Base-by-base conservation (phyloP, 2,888 invertebrate genomes). In the Belgica antarctica region DNA sequence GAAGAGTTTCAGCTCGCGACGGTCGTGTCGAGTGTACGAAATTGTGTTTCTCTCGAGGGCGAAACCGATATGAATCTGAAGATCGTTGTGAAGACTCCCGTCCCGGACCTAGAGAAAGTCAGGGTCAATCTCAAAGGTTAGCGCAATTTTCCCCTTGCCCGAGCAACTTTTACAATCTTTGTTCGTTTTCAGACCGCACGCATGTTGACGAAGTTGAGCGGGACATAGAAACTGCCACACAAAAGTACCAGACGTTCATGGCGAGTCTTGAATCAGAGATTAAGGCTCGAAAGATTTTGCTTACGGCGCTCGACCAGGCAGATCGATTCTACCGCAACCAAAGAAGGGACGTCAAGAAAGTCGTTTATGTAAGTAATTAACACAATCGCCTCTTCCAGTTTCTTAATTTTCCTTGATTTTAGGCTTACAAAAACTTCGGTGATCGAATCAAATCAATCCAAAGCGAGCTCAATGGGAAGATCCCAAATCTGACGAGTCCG, bases 401-500 rank as follows among this genome's bases (percentile, higher is more conserved):
- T 8, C 12, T 31, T 52, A 52, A 52, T 22, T 52, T 52, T 52
- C 10, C 10, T 62, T 25, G 61, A 72, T 74, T 78, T 15, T 76
- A 96, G 94, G 96, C 97, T 1, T 97, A 96, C 78, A 92, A 92
- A 80, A 94, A 92, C 78, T 97, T 96, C 81, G 94, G 94, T 0
- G 87, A 88, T 12, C 85, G 95, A 71, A 93, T 97, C 0, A 89
- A 92, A 75, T 86, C 87, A 68, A 83, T 96, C 62, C 92, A 94
- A 77, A 88, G 89, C 69, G 93, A 92, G 77, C 80, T 96, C 19
- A 92, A 92, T 74, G 94, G 95, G 75, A 82, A 92, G 71, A 84
- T 87, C 73, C 86, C 88, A 17, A 87, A 86, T 5, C 78, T 96
- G 71, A 83, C 86, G 72, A 86, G 88, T 71, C 87, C 87, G 0